phyloP scores from a whole-genome alignment of 2,888 invertebrate genomes.

The Pseudeuparius sepicola region DNA sequence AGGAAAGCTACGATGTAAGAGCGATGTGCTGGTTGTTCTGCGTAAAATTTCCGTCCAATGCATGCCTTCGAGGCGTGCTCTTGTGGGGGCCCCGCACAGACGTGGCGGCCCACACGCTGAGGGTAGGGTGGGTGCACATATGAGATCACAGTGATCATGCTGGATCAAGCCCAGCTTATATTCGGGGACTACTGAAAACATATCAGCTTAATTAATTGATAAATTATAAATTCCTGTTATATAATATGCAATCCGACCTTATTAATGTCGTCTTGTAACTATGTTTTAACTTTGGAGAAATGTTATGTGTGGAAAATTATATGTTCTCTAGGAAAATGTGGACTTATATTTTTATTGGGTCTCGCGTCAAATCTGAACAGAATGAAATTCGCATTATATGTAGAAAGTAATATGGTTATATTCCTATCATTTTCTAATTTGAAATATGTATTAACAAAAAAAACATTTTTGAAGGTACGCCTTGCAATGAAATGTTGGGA shows the following conservation, averaged over 20 bases:
- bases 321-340: constrained; percentile 33
- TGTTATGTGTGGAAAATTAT: constrained; percentile 35
- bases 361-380: too few relatives aligned
- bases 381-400: too few relatives aligned
- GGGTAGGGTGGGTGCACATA: constrained; percentile 41
- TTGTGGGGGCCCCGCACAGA: constrained; percentile 41
- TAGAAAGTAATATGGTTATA: too few relatives aligned
- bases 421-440: too few relatives aligned
- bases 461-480: too few relatives aligned
- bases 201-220: constrained; percentile 58
- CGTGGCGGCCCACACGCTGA: too few relatives aligned
- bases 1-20: constrained; percentile 14
- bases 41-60: constrained; percentile 42
- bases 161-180: constrained; percentile 37
- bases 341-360: too few relatives aligned
- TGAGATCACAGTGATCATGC: constrained; percentile 37
- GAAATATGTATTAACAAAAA: too few relatives aligned
- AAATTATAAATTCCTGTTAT: constrained; percentile 42
- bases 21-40: constrained; percentile 33
- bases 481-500: too few relatives aligned
- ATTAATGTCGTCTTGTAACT: constrained; percentile 41
- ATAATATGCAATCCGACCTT: constrained; percentile 41
- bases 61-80: constrained; percentile 35
- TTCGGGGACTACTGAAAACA: constrained; percentile 62
- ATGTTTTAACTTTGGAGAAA: constrained; percentile 36